A percentile compares a stretch with the other conserved stretches of the same genome.
Conservation (phyloP, 2,797 vertebrate genomes). For the Melopsittacus undulatus region DNA sequence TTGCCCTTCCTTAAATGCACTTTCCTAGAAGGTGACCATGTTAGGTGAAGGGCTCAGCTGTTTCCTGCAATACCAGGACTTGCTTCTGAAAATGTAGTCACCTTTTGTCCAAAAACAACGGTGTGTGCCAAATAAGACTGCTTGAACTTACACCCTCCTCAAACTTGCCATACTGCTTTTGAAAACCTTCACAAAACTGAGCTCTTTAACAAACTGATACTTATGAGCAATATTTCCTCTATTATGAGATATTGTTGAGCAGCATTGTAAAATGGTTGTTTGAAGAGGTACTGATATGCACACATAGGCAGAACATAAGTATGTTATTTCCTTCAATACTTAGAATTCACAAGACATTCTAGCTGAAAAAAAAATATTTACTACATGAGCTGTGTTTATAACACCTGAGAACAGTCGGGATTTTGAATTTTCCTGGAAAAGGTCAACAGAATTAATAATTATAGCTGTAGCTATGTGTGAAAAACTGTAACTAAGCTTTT, state of each 20-base stretch:
- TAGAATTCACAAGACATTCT: conserved; percentile 6
- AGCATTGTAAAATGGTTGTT: background rate
- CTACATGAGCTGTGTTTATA: background rate
- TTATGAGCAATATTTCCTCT: background rate
- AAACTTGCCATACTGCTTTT: background rate
- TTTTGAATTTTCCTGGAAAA: conserved; percentile 58
- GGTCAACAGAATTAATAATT: conserved; percentile 66
- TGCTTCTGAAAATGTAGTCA: background rate
- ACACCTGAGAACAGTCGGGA: conserved; percentile 28
- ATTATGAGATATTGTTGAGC: background rate
- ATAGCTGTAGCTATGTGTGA: conserved; percentile 18
- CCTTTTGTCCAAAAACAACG: background rate
- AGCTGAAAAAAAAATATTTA: background rate
- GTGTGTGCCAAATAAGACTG: background rate
- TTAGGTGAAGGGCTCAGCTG: background rate
- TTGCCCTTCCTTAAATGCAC: background rate
- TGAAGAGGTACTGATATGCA: background rate
- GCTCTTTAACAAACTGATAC: background rate
- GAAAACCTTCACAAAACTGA: background rate
- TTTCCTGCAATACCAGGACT: background rate
- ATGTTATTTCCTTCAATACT: background rate
- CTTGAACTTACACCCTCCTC: background rate
- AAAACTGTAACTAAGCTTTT: conserved; percentile 49
- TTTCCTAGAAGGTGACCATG: background rate
- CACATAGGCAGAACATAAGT: background rate